These are phyloP conservation scores for Sebastes jordani DNA, from an alignment of 2,797 vertebrate species.

Conservation along the genomic window DNA sequence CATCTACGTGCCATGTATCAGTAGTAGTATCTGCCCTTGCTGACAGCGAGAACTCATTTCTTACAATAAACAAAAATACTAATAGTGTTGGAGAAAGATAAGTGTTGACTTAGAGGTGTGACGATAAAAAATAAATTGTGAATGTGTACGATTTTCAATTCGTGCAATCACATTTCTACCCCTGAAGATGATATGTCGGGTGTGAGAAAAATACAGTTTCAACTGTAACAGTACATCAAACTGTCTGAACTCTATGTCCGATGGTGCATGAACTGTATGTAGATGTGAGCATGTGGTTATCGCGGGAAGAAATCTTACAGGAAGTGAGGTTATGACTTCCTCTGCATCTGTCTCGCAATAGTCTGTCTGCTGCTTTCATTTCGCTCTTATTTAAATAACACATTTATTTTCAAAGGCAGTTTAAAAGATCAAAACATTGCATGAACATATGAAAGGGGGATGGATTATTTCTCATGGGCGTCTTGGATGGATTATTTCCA, in stretches of 20 bases:
- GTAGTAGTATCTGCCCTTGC: background rate
- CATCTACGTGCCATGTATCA: background rate
- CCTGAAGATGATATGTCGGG: background rate
- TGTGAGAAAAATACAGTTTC: background rate
- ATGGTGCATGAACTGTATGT: background rate
- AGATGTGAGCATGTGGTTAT: background rate
- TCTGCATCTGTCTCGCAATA: background rate
- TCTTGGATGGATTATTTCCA: constrained; percentile 27
- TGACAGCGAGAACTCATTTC: background rate
- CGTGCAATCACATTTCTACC: background rate
- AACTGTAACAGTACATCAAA: background rate
- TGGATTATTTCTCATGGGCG: constrained; percentile 8
- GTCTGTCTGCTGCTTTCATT: background rate
- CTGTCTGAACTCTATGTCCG: background rate
- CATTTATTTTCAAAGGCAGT: background rate
- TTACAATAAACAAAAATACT: background rate
- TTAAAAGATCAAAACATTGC: background rate
- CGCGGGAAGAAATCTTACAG: background rate
- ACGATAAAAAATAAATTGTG: background rate
- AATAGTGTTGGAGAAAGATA: background rate
- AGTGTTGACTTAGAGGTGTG: constrained; percentile 3
- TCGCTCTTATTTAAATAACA: background rate
- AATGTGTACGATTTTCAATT: background rate
- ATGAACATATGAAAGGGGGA: background rate
- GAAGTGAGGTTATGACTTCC: constrained; percentile 29